Conservation (phyloP, 1,140 invertebrate species). For the Oryzaephilus surinamensis region DNA sequence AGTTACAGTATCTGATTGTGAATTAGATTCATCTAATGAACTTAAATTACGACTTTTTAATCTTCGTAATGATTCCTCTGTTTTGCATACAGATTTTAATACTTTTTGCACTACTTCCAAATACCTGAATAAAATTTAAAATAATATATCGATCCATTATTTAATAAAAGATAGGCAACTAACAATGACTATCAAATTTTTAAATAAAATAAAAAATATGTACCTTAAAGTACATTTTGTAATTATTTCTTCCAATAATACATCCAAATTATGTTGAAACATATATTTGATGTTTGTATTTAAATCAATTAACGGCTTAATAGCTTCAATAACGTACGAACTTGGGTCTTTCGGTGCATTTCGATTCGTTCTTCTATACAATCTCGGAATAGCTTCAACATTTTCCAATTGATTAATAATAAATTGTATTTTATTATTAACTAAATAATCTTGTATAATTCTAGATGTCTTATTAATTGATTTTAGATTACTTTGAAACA, state of each 20-base stretch:
- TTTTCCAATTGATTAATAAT: conserved; percentile 51
- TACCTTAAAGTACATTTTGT: too few relatives aligned
- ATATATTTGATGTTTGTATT: too few relatives aligned
- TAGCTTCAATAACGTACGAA: conserved; percentile 60
- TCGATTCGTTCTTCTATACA: conserved; percentile 87
- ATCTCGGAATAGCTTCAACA: conserved; percentile 83
- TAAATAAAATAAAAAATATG: too few relatives aligned
- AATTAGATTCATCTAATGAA: conserved; percentile 35
- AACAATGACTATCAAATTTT: too few relatives aligned
- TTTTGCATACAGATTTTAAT: conserved; percentile 84
- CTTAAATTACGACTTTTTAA: conserved; percentile 66
- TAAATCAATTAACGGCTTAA: conserved; percentile 53
- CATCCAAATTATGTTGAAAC: too few relatives aligned
- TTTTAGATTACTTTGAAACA: conserved; percentile 24
- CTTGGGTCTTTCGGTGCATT: conserved; percentile 71
- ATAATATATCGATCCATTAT: too few relatives aligned
- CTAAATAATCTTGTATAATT: conserved; percentile 39
- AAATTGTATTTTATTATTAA: conserved; percentile 40
- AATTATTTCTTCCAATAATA: too few relatives aligned
- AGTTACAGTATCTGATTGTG: conserved; percentile 42
- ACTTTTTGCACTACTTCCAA: conserved; percentile 72
- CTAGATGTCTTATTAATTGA: conserved; percentile 41
- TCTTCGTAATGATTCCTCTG: conserved; percentile 81
- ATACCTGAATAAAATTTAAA: conserved; percentile 52
- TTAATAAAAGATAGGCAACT: too few relatives aligned